Conservation (phyloP, 1,140 invertebrate genomes). For the Drosophila hydei region DNA sequence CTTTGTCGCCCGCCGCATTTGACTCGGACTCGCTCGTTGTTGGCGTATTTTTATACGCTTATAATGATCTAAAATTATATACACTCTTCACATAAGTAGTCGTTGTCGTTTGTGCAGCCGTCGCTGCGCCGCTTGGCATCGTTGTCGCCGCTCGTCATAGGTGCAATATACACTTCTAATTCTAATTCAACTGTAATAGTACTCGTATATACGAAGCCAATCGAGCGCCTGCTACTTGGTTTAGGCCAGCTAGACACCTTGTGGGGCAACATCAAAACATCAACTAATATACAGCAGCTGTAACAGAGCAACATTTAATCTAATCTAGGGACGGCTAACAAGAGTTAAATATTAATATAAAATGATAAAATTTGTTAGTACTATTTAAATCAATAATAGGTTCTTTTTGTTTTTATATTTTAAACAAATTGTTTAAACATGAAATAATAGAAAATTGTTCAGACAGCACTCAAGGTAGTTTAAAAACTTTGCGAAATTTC, state of each 20-base stretch:
- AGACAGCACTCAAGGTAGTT: too few relatives aligned
- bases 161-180: constrained; percentile 79
- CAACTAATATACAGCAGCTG: too few relatives aligned
- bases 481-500: too few relatives aligned
- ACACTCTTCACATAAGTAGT: constrained; percentile 39
- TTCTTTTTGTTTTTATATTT: too few relatives aligned
- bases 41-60: constrained; percentile 73
- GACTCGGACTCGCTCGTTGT: constrained; percentile 50
- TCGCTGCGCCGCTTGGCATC: constrained; percentile 43
- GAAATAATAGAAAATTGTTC: too few relatives aligned
- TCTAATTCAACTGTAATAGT: constrained; percentile 63
- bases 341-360: too few relatives aligned
- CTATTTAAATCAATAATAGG: too few relatives aligned
- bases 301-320: too few relatives aligned
- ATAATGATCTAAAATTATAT: constrained; percentile 81
- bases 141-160: constrained; percentile 49
- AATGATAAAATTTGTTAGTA: too few relatives aligned
- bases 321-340: too few relatives aligned
- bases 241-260: constrained; percentile 45
- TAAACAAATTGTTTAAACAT: too few relatives aligned
- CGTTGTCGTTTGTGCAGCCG: constrained; percentile 9
- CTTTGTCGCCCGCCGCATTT: constrained; percentile 53
- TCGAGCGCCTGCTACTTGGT: constrained; percentile 20
- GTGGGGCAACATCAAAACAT: constrained; percentile 7
- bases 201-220: constrained; percentile 38